These are phyloP conservation scores for Drosophila micromelanica DNA, from an alignment of 1,140 invertebrate species.

Conservation along the genomic window DNA sequence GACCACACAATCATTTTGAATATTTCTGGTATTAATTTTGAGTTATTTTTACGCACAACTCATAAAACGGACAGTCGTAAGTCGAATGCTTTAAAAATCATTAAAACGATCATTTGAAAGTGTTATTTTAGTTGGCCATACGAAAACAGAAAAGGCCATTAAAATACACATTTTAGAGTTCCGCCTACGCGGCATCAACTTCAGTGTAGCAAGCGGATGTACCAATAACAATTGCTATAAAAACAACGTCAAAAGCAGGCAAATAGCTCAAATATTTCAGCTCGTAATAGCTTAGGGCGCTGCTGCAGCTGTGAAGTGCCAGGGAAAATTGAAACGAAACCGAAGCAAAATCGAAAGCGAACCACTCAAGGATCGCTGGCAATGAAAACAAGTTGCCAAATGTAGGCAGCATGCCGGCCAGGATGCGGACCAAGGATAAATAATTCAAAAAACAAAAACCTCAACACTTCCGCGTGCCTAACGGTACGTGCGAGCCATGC, in stretches of 20 bases:
- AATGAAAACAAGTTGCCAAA: slow-evolving; percentile 62
- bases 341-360: slow-evolving; percentile 19
- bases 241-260: slow-evolving; percentile 33
- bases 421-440: slow-evolving; percentile 63
- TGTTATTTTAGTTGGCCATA: slow-evolving; percentile 70
- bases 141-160: slow-evolving; percentile 54
- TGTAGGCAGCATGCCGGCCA: slow-evolving; percentile 27
- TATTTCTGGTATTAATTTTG: slow-evolving; percentile 41
- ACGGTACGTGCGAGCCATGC: slow-evolving; percentile 61
- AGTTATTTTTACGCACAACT: slow-evolving; percentile 51
- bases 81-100: slow-evolving; percentile 58
- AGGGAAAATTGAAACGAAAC: slow-evolving; percentile 45
- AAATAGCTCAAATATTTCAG: slow-evolving; percentile 8
- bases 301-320: slow-evolving; percentile 55
- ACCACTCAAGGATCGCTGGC: slow-evolving; percentile 27
- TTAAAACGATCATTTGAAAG: slow-evolving; percentile 57
- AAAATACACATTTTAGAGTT: slow-evolving; percentile 64
- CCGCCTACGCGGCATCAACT: slow-evolving; percentile 45
- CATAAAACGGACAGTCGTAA: slow-evolving; percentile 44
- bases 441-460: slow-evolving; percentile 52
- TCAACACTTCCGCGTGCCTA: not conserved
- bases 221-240: slow-evolving; percentile 38
- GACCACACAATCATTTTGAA: slow-evolving; percentile 22
- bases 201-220: slow-evolving; percentile 27
- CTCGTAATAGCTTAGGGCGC: too few species aligned